Evolutionary conservation across 2,113 vertebrate genomes (phyloP).

Genomic region (Mellivora capensis): DNA sequence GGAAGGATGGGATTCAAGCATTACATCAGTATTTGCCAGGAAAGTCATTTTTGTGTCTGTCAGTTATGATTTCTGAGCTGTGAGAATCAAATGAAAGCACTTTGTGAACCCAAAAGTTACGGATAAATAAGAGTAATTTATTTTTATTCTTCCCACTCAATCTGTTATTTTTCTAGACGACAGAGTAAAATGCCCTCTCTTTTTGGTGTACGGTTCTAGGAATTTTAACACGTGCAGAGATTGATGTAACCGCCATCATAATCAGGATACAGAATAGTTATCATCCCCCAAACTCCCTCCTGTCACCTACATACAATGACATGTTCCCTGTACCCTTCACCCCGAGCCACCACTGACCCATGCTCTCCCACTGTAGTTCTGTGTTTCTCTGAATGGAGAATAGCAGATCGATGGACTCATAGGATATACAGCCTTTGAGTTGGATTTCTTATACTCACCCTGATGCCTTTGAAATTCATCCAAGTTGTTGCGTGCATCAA

Average conservation of each 20-base stretch:
- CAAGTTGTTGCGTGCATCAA: not conserved
- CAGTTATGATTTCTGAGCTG: not conserved
- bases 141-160: not conserved
- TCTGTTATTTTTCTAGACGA: not conserved
- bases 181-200: not conserved
- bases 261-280: not conserved
- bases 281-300: fast-evolving
- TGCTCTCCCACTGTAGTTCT: not conserved
- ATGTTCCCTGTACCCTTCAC: not conserved
- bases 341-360: not conserved
- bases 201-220: not conserved
- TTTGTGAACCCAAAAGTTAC: not conserved
- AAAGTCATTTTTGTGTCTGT: not conserved
- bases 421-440: not conserved
- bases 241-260: not conserved
- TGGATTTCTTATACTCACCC: not conserved
- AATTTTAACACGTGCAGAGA: not conserved
- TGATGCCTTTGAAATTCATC: not conserved
- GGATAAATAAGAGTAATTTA: not conserved
- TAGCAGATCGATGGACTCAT: not conserved
- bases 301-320: not conserved
- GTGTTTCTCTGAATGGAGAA: not conserved
- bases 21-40: not conserved
- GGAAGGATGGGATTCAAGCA: not conserved
- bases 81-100: not conserved